Percentiles rank a stretch among this genome's conserved stretches.
Conservation (phyloP, 2,797 vertebrate genomes). For the Hypotaenidia philippensis region DNA sequence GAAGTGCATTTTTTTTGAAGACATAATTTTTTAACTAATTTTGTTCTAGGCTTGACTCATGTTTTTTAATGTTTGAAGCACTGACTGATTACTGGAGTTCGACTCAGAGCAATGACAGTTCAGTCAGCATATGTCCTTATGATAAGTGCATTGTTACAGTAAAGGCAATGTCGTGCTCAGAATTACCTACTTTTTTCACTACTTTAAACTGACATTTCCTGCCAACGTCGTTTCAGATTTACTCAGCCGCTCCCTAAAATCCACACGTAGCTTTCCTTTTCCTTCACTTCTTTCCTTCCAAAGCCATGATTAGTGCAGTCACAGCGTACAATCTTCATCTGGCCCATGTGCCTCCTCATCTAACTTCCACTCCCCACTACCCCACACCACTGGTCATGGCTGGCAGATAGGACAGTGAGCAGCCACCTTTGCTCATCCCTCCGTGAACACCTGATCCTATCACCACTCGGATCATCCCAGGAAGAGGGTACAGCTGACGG, state of each 20-base stretch:
- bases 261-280: background rate
- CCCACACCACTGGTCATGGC: accelerated
- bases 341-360: accelerated
- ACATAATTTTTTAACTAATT: background rate
- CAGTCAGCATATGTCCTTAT: background rate
- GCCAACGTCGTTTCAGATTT: background rate
- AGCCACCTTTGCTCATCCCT: accelerated
- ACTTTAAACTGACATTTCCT: background rate
- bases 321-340: accelerated
- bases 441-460: no score
- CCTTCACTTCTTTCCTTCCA: background rate
- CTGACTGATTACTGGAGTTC: background rate
- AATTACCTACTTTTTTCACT: background rate
- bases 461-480: accelerated
- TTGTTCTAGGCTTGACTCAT: background rate
- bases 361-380: accelerated
- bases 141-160: background rate
- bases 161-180: background rate
- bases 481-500: accelerated
- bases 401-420: background rate
- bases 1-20: background rate
- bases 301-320: background rate
- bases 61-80: background rate
- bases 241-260: background rate
- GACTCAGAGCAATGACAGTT: background rate